These are phyloP conservation scores for Acyrthosiphon pisum DNA, from an alignment of 1,140 invertebrate species.

Conservation along the genomic window DNA sequence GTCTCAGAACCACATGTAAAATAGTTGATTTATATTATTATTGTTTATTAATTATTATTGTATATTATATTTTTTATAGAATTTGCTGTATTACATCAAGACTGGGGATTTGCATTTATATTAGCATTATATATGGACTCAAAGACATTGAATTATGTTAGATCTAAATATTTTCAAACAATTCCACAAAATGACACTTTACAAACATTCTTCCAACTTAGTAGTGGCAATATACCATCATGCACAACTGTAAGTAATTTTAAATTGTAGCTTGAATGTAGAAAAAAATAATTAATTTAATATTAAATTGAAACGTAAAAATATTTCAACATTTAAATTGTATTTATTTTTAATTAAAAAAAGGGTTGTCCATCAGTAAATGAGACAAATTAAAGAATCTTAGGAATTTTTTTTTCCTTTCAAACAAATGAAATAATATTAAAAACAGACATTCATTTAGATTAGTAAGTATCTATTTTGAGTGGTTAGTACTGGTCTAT, in stretches of 20 bases:
- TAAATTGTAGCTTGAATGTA: background rate
- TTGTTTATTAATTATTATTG: background rate
- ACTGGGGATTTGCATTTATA: slow-evolving; percentile 95
- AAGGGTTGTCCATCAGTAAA: too few species aligned
- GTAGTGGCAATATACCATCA: slow-evolving; percentile 84
- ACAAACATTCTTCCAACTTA: slow-evolving; percentile 90
- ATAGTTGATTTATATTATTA: background rate
- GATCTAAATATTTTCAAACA: slow-evolving; percentile 88
- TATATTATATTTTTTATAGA: slow-evolving; percentile 68
- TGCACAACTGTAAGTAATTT: slow-evolving; percentile 76
- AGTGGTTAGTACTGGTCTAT: too few species aligned
- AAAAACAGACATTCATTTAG: too few species aligned
- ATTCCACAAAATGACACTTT: slow-evolving; percentile 86
- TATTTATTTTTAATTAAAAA: background rate
- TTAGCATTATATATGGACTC: slow-evolving; percentile 88
- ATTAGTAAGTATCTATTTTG: too few species aligned
- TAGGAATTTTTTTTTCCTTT: too few species aligned
- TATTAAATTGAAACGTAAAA: background rate
- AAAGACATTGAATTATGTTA: slow-evolving; percentile 84
- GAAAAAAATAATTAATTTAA: background rate
- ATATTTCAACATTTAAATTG: background rate
- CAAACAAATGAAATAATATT: too few species aligned
- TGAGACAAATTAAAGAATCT: too few species aligned
- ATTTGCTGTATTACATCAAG: slow-evolving; percentile 85
- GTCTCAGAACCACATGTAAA: background rate